These are phyloP conservation scores for Podarcis muralis DNA, from an alignment of 2,113 vertebrate genomes.

Conservation along the genomic window DNA sequence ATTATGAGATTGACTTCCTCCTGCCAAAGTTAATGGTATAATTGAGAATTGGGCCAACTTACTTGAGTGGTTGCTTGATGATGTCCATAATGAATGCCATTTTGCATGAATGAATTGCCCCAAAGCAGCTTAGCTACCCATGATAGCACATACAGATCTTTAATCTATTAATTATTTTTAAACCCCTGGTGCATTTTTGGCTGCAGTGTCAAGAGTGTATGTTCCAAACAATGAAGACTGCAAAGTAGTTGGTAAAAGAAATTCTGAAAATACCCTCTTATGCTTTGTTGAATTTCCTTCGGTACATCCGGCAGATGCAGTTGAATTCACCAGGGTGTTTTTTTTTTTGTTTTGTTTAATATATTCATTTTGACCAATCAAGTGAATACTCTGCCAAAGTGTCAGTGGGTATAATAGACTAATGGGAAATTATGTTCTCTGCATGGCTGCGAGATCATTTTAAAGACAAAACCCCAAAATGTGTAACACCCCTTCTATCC, in stretches of 20 bases:
- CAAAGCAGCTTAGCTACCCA: rapidly evolving
- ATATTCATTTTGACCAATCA: background rate
- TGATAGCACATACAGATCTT: background rate
- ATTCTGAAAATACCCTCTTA: background rate
- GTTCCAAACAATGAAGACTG: background rate
- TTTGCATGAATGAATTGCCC: rapidly evolving
- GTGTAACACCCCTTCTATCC: background rate
- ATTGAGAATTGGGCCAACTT: conserved; percentile 15
- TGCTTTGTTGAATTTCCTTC: background rate
- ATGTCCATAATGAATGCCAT: background rate
- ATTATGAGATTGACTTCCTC: background rate
- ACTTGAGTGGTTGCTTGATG: background rate
- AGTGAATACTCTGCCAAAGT: background rate
- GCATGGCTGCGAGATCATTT: background rate
- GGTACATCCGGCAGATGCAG: background rate
- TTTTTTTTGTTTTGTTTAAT: background rate
- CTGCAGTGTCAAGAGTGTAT: background rate
- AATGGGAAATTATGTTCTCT: conserved; percentile 20
- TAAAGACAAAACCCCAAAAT: background rate
- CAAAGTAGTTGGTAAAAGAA: background rate
- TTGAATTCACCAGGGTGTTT: background rate
- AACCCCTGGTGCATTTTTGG: rapidly evolving
- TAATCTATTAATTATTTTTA: background rate
- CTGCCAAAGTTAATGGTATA: background rate
- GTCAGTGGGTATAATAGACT: background rate